Evolutionary conservation across 2,113 vertebrate genomes (phyloP).

Genomic region (Trochalopteron elliotii): DNA sequence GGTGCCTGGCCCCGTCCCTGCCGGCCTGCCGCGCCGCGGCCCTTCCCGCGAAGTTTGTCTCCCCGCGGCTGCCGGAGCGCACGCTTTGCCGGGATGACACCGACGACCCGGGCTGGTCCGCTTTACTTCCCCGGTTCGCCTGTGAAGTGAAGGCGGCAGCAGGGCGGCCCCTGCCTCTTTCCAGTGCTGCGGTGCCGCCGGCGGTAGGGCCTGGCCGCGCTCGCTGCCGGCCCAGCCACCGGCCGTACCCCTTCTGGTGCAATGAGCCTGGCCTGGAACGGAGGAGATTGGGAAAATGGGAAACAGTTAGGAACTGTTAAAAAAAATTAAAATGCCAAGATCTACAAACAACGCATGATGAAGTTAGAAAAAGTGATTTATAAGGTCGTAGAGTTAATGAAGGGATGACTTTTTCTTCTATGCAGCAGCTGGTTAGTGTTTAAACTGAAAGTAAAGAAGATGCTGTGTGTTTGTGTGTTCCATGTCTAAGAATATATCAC

Average conservation of each 20-base stretch:
- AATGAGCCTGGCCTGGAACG: too few relatives aligned
- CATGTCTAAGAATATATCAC: background rate
- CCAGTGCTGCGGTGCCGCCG: background rate
- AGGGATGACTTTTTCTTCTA: too few relatives aligned
- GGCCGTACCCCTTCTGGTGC: accelerated
- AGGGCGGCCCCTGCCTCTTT: too few relatives aligned
- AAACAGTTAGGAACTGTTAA: background rate
- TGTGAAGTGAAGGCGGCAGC: background rate
- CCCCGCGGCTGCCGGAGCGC: background rate
- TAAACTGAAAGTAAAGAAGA: background rate
- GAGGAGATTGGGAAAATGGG: background rate
- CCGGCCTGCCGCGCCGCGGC: background rate
- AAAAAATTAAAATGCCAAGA: background rate
- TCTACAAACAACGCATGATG: background rate
- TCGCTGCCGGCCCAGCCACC: too few relatives aligned
- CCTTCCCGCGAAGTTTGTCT: background rate
- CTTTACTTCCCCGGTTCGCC: too few relatives aligned
- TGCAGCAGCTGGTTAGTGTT: background rate
- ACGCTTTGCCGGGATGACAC: too few relatives aligned
- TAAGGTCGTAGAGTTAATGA: background rate
- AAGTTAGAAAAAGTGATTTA: background rate
- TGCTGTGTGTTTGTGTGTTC: background rate
- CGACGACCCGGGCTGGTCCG: too few relatives aligned
- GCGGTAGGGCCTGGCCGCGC: background rate
- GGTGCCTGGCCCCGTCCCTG: accelerated